A percentile compares a stretch with the other conserved stretches of the same genome.
These are phyloP conservation scores for Baryphthengus martii DNA, from an alignment of 2,113 vertebrate genomes.

Conservation along the genomic window DNA sequence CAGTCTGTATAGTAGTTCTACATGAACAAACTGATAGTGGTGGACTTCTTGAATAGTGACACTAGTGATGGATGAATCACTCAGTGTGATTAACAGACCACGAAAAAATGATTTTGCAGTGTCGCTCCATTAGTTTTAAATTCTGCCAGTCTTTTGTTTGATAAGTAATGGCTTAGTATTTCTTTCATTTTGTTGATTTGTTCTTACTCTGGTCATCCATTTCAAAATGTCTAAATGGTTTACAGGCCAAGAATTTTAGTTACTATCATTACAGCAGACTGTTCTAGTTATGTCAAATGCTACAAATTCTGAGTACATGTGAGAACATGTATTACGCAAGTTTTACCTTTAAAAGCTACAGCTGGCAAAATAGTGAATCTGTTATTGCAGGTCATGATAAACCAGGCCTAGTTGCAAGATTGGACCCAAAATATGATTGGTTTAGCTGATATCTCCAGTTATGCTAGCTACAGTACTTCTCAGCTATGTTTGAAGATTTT, in stretches of 20 bases:
- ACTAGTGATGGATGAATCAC: background rate
- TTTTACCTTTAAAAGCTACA: background rate
- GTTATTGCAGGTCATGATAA: background rate
- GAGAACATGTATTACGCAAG: background rate
- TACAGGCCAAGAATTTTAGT: background rate
- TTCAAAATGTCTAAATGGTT: background rate
- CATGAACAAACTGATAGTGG: background rate
- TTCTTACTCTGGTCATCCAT: background rate
- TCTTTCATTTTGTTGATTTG: background rate
- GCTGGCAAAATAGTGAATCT: fast-evolving
- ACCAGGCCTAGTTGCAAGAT: background rate
- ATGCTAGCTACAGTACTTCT: background rate
- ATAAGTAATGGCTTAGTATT: background rate
- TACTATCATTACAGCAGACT: fast-evolving
- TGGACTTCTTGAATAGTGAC: background rate
- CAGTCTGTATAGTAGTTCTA: background rate
- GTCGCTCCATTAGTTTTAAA: background rate
- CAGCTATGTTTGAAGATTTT: background rate
- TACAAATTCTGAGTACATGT: background rate
- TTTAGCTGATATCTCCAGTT: background rate
- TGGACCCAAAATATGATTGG: background rate
- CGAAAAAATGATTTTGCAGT: background rate
- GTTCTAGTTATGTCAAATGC: background rate
- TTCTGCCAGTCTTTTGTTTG: background rate
- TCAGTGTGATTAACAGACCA: background rate